Percentiles rank a stretch among this genome's conserved stretches.
phyloP scores from a whole-genome alignment of 64 coral and sea anemone genomes.

The Acropora tenuis region DNA sequence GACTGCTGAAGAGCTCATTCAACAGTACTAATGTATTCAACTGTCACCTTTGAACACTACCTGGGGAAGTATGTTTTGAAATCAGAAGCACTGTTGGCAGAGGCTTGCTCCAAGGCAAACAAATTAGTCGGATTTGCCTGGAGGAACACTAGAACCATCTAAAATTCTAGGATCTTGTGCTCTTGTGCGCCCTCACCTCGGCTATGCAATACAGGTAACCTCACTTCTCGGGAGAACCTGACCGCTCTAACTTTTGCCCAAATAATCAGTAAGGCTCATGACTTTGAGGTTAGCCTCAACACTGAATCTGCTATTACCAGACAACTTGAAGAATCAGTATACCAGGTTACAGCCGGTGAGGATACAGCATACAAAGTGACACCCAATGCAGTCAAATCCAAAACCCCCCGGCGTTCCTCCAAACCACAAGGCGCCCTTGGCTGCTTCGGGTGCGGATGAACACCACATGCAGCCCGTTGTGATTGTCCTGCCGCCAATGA shows the following conservation, averaged over 20 bases:
- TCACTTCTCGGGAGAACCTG: neutral
- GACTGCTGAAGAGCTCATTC: too few species aligned
- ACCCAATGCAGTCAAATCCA: neutral
- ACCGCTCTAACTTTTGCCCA: neutral
- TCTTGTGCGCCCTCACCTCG: constrained; percentile 4
- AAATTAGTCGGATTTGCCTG: neutral
- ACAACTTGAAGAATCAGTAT: neutral
- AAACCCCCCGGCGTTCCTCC: neutral
- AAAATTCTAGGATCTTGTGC: neutral
- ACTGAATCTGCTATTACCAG: neutral
- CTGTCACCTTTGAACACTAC: too few species aligned
- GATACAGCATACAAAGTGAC: neutral
- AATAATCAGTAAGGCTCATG: neutral
- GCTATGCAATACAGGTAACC: constrained; percentile 34
- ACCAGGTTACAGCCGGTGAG: neutral
- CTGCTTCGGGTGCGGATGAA: constrained; percentile 21
- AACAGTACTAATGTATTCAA: too few species aligned
- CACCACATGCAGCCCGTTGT: neutral
- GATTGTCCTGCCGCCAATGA: constrained; percentile 41
- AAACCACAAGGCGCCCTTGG: neutral
- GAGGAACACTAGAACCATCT: neutral
- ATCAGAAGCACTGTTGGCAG: too few species aligned
- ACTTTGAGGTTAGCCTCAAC: neutral
- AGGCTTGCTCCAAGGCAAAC: neutral
- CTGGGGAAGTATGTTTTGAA: too few species aligned